phyloP scores from a whole-genome alignment of 2,797 vertebrate species.

The Gobionotothen gibberifrons region DNA sequence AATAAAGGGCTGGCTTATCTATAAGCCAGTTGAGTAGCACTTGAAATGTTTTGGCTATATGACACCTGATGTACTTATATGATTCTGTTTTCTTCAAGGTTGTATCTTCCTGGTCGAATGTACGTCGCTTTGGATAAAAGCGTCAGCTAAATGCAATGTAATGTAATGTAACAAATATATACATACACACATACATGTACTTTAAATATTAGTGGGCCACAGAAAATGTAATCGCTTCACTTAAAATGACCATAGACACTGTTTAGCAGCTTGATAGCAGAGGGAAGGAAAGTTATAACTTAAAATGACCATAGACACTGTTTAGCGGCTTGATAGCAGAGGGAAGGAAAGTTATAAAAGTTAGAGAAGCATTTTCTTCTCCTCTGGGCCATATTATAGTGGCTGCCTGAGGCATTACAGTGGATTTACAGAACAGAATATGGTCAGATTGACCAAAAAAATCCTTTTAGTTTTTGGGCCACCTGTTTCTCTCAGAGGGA shows the following conservation, averaged over 20 bases:
- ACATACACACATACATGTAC: no score
- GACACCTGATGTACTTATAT: no score
- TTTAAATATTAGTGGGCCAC: no score
- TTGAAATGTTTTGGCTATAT: no score
- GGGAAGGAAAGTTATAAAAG: neutral
- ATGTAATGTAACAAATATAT: no score
- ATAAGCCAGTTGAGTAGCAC: no score
- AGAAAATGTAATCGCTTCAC: no score
- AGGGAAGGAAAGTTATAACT: neutral
- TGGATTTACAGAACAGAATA: neutral
- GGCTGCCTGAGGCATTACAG: neutral
- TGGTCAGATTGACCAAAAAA: neutral
- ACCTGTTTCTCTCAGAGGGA: conserved; percentile 1
- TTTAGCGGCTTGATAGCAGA: neutral
- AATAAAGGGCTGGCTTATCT: no score
- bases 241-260: neutral
- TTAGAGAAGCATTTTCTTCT: neutral
- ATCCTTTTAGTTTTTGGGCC: conserved; percentile 1
- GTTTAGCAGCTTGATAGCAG: neutral
- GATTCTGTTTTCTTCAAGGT: no score
- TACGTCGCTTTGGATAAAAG: no score
- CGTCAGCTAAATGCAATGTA: no score
- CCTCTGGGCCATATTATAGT: neutral
- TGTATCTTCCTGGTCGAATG: no score
- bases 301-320: neutral